These are phyloP conservation scores for Tribolium castaneum DNA, from an alignment of 1,140 invertebrate genomes.

Conservation along the genomic window DNA sequence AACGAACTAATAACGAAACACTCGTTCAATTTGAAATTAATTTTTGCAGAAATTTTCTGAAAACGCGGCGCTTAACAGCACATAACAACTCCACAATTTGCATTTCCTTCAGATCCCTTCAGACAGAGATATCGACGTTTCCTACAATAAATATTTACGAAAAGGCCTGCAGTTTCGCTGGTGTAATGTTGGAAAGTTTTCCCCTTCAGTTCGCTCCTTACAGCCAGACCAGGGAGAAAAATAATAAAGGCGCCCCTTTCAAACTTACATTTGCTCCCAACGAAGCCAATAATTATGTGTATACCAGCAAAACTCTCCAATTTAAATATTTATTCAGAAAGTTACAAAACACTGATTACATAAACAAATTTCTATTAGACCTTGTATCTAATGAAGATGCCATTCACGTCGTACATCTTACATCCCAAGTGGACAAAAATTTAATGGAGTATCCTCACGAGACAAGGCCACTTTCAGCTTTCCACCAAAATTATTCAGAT, in stretches of 20 bases:
- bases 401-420: not conserved
- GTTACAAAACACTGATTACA: not conserved
- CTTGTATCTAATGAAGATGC: not conserved
- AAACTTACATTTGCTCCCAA: not conserved
- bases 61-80: not conserved
- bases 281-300: not conserved
- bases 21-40: not conserved
- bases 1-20: not conserved
- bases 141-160: slow-evolving; percentile 28
- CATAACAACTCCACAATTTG: not conserved
- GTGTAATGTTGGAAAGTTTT: slow-evolving; percentile 11
- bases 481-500: not conserved
- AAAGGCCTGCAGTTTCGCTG: slow-evolving; percentile 8
- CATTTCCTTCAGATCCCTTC: not conserved
- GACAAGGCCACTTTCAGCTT: not conserved
- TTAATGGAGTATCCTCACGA: not conserved
- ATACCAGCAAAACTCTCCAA: slow-evolving; percentile 8
- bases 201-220: not conserved
- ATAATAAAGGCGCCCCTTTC: slow-evolving; percentile 5
- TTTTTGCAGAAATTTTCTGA: not conserved
- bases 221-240: not conserved
- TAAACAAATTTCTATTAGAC: slow-evolving; percentile 26
- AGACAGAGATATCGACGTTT: slow-evolving; percentile 20
- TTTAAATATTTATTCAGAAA: slow-evolving; percentile 23
- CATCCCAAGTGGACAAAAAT: not conserved